These are phyloP conservation scores for Bradypus variegatus DNA, from an alignment of 2,797 vertebrate genomes.

Conservation along the genomic window DNA sequence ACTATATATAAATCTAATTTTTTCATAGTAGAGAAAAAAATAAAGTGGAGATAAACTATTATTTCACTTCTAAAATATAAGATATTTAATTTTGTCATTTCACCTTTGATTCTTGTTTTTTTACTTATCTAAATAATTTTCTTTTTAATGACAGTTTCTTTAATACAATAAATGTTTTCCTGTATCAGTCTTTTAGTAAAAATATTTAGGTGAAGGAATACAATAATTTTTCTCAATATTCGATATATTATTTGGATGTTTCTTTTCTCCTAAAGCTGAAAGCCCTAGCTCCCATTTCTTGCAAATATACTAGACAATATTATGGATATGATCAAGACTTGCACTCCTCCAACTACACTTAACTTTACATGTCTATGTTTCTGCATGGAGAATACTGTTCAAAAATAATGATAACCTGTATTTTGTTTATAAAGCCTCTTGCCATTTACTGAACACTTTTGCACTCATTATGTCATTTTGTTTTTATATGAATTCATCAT, in stretches of 20 bases:
- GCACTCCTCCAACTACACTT: background rate
- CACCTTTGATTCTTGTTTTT: background rate
- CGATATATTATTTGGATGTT: background rate
- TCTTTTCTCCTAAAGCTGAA: background rate
- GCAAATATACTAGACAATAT: background rate
- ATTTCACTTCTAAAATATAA: background rate
- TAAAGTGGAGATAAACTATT: background rate
- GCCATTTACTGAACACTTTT: background rate
- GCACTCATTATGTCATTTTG: background rate
- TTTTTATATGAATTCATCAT: background rate
- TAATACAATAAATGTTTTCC: background rate
- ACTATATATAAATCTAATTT: background rate
- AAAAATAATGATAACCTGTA: background rate
- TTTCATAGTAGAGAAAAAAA: background rate
- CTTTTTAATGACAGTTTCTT: background rate
- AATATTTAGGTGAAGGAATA: background rate
- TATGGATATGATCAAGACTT: background rate
- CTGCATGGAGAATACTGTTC: background rate
- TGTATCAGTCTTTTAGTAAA: background rate
- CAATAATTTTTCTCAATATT: background rate
- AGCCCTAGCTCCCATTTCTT: background rate
- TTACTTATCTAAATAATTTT: background rate
- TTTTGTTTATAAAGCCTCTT: background rate
- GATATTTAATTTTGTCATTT: background rate
- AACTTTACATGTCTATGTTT: background rate